A percentile compares a stretch with the other conserved stretches of the same genome.
Evolutionary conservation across 2,888 invertebrate species (phyloP).

Genomic region (Mycalesis mineus): DNA sequence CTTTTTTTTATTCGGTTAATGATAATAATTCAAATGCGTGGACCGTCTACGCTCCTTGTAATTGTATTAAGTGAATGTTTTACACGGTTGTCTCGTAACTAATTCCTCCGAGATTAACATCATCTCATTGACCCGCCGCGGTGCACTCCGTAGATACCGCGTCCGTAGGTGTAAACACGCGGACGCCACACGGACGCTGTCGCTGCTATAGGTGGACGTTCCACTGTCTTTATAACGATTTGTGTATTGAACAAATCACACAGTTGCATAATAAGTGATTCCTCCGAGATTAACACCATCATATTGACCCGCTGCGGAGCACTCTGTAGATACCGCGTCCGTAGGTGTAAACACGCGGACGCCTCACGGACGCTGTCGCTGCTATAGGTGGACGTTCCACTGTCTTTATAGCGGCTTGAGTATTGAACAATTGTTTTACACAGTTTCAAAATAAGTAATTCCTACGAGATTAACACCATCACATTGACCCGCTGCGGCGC

Average conservation of each 20-base stretch:
- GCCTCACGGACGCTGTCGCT: slow-evolving; percentile 10
- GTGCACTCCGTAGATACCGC: slow-evolving; percentile 15
- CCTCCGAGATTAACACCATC: slow-evolving; percentile 27
- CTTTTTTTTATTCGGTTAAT: too few relatives aligned
- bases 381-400: neutral
- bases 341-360: slow-evolving; percentile 27
- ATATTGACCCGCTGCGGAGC: slow-evolving; percentile 19
- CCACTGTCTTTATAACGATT: neutral
- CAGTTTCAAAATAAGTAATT: too few relatives aligned
- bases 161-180: slow-evolving; percentile 28
- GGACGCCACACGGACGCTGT: slow-evolving; percentile 14
- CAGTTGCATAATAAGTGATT: too few relatives aligned
- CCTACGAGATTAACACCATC: slow-evolving; percentile 27
- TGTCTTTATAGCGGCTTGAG: neutral
- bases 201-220: neutral
- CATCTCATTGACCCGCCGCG: slow-evolving; percentile 22
- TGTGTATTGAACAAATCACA: too few relatives aligned
- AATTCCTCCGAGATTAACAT: slow-evolving; percentile 29
- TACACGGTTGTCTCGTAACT: slow-evolving; percentile 17
- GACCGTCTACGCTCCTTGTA: neutral
- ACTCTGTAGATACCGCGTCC: slow-evolving; percentile 17
- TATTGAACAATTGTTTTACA: too few relatives aligned
- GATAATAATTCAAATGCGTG: too few relatives aligned
- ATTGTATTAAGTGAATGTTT: slow-evolving; percentile 22
- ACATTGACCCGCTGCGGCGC: slow-evolving; percentile 19